Conservation (phyloP, 2,113 vertebrate species). For the Actinemys pallida region DNA sequence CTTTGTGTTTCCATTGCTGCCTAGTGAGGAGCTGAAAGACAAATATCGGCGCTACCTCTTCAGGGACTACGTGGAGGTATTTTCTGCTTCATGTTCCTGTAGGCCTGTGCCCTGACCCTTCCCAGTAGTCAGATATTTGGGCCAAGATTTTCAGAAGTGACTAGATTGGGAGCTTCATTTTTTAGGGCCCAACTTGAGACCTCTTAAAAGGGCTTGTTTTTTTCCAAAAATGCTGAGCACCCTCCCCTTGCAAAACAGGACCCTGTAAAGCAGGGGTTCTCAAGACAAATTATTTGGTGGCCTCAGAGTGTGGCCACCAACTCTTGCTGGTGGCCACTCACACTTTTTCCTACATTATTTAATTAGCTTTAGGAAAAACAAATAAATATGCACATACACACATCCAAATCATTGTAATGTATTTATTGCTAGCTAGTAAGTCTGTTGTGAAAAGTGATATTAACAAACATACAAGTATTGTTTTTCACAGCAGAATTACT, state of each 20-base stretch:
- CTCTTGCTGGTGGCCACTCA: too few species aligned
- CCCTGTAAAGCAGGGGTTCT: background rate
- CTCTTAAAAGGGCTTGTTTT: background rate
- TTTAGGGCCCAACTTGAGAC: background rate
- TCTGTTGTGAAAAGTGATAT: too few species aligned
- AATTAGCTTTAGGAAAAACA: too few species aligned
- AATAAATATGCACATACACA: too few species aligned
- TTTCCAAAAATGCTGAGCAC: background rate
- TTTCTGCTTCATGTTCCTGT: background rate
- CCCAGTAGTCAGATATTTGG: background rate
- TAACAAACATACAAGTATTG: too few species aligned
- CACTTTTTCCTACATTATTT: too few species aligned
- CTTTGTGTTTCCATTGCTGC: constrained; percentile 95
- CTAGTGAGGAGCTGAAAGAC: constrained; percentile 96
- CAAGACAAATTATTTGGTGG: too few species aligned
- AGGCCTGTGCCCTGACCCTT: background rate
- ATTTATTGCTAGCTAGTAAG: too few species aligned
- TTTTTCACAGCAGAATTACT: too few species aligned
- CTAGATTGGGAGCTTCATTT: background rate
- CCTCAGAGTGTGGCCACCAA: too few species aligned
- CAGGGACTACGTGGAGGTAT: constrained; percentile 98
- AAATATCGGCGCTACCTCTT: constrained; percentile 99
- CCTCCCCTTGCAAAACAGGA: background rate
- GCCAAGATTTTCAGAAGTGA: background rate
- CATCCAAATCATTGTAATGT: too few species aligned